A percentile compares a stretch with the other conserved stretches of the same genome.
These are phyloP conservation scores for Cryptosula pallasiana DNA, from an alignment of 2,888 invertebrate genomes.

Conservation along the genomic window DNA sequence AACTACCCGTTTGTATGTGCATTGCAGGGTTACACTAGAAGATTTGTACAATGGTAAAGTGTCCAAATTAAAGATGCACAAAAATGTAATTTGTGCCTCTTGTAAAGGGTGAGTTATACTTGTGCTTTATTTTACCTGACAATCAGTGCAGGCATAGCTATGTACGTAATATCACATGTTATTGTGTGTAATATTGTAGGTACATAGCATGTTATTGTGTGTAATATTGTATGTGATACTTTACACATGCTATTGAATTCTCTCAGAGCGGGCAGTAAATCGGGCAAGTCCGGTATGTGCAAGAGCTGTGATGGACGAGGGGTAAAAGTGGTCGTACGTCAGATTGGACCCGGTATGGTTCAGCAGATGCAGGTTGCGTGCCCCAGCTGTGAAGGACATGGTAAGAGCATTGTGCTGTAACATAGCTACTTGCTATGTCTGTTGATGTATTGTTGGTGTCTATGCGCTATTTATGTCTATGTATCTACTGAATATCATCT, in stretches of 20 bases:
- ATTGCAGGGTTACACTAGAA: conserved; percentile 72
- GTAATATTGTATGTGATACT: neutral
- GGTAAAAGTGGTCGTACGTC: conserved; percentile 68
- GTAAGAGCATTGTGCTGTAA: conserved; percentile 42
- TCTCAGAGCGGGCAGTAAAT: conserved; percentile 62
- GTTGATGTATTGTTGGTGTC: neutral
- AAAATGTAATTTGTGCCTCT: conserved; percentile 71
- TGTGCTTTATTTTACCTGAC: too few species aligned
- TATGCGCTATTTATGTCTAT: neutral
- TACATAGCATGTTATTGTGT: neutral
- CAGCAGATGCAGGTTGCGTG: conserved; percentile 56
- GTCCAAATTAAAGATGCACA: conserved; percentile 72
- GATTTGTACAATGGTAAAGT: conserved; percentile 86
- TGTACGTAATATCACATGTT: neutral
- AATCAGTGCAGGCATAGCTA: too few species aligned
- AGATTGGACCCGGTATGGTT: conserved; percentile 64
- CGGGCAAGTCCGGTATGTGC: conserved; percentile 64
- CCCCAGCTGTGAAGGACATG: conserved; percentile 59
- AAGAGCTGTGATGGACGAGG: conserved; percentile 73
- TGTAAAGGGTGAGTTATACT: conserved; percentile 72
- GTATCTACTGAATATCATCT: too few species aligned
- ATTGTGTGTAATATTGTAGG: neutral
- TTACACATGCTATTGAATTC: too few species aligned
- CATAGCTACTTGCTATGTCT: too few species aligned
- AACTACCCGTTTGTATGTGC: too few species aligned